Evolutionary conservation across 1,140 invertebrate genomes (phyloP), one percentile per base, ranked within the genome.

Genomic region (Aphidius gifuensis): DNA sequence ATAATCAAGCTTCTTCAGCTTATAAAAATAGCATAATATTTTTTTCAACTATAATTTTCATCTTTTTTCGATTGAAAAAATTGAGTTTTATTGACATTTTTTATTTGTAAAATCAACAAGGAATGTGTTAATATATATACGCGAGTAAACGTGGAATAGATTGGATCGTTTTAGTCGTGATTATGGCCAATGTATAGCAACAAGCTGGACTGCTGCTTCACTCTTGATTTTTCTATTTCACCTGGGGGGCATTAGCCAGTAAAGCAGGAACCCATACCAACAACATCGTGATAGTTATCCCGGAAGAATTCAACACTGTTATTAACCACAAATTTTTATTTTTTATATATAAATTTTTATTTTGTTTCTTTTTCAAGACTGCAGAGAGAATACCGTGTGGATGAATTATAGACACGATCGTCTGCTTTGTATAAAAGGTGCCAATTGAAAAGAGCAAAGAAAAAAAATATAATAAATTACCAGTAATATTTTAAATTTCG

Each of bases 291-390:
- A 58, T 63, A 50, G 51, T 56, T 66, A 63, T 66, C 65, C 65
- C 65, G 65, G 65, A 64, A 66, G 61, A 54, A 51, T 55, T 32
- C 32, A 42, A 47, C 65, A 66, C 65, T 66, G 65, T 64, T 66
- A 66, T 66, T 66, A 66, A 66, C 62, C 40, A 61, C 59, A 38
- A 42, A 60, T 64, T 64, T 64, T 66, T 66, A 60, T 64, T 49
- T 40, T 39, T 21, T 51, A 6, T 5, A 42, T 44, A 16, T n/a
- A 11, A 38, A 38, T 5, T 9, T 45, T 58, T 54, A 16, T 16
- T 16, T 16, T 16, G 16, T 16, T 16, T 16, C 16, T 55, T 50
- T 60, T 45, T 53, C 43, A 51, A n/a, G 38, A 45, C 39, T 16
- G 6, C 53, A 43, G n/a, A 32, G n/a, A 32, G 4, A 46, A 21